Evolutionary conservation across 2,113 vertebrate genomes (phyloP), one percentile per base, ranked within the genome.

Genomic region (Perca schrenkii): DNA sequence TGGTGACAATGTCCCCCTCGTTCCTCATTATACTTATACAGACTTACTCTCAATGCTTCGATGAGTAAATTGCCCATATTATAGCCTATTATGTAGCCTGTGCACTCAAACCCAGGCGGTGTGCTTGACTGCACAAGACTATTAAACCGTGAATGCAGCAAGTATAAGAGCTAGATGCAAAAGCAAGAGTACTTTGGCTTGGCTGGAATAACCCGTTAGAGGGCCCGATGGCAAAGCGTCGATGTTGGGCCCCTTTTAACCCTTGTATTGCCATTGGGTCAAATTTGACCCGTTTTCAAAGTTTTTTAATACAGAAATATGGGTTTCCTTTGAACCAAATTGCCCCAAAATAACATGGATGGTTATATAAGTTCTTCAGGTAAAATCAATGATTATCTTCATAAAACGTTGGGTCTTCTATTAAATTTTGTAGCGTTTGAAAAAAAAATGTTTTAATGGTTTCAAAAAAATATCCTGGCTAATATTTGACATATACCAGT

Each of bases 11-110:
- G 69, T 28, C 31, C 11, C 61, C 19, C 11, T 47, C 58, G 61
- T 47, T 47, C 70, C 65, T 84, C 67, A 64, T 78, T 78, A 81
- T 40, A 63, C 66, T 64, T 4, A 40, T 58, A 22, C 47, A 61
- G 4, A 8, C 16, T 16, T 63, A 56, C 28, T 36, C 50, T 82
- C 21, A 4, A 47, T 11, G 3, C 28, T 64, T 63, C 21, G 7
- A 0, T 72, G 4, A n/a, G 43, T 28, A 75, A 53, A 74, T 47
- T 67, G 17, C 31, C 43, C 21, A 40, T 15, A 62, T 68, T 49
- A 61, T 52, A 0, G 36, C 31, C 63, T 56, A 21, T 58, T 53
- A 47, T 70, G 17, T 4, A 36, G 28, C 22, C 17, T 15, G 25
- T 56, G 63, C 53, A 22, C 53, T 66, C 53, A 56, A 52, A 52